Conservation (phyloP, 2,797 vertebrate species). For the Poliocrania exsul region DNA sequence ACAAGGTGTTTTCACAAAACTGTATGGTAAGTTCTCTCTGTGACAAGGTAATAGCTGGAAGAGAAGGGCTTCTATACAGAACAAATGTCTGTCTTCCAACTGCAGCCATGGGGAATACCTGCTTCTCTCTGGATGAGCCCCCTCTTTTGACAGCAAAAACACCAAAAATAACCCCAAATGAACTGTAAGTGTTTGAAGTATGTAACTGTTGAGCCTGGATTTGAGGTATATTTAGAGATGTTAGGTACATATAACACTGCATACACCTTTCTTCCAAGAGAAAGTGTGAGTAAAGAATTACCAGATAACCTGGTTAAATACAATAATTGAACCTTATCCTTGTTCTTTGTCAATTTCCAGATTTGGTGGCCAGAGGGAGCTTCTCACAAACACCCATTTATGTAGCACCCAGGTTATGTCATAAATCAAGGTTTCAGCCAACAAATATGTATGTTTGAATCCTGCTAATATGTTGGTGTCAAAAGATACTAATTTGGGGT, state of each 20-base stretch:
- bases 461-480: not conserved
- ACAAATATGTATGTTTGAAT: not conserved
- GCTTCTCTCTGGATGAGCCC: not conserved
- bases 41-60: not conserved
- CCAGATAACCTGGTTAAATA: not conserved
- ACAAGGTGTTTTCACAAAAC: not conserved
- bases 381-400: not conserved
- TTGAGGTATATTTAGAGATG: not conserved
- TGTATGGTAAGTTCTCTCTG: rapidly evolving
- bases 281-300: not conserved
- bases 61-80: not conserved
- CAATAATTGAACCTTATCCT: not conserved
- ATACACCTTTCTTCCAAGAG: rapidly evolving
- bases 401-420: not conserved
- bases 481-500: not conserved
- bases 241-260: not conserved
- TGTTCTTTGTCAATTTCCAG: not conserved
- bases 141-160: not conserved
- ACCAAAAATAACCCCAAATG: not conserved
- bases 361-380: not conserved
- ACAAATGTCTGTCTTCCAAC: not conserved
- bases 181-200: not conserved
- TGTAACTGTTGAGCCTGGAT: not conserved
- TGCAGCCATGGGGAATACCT: not conserved
- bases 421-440: not conserved